These are phyloP conservation scores for Cetoscarus ocellatus DNA, from an alignment of 2,797 vertebrate genomes.

Conservation along the genomic window DNA sequence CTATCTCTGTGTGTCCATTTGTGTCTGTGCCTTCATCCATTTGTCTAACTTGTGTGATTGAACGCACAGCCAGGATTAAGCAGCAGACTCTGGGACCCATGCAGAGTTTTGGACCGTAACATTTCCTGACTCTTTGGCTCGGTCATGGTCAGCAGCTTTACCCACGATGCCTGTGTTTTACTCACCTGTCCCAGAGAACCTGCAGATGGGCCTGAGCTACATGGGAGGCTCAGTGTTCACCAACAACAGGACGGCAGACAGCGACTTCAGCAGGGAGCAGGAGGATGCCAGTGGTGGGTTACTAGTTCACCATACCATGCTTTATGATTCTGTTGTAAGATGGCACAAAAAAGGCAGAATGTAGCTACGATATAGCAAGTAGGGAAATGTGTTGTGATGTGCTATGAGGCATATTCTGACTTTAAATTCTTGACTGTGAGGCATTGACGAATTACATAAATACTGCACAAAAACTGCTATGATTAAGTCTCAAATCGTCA, in stretches of 20 bases:
- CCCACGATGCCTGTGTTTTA: conserved; percentile 84
- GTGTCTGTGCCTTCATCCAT: conserved; percentile 15
- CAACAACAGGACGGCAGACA: conserved; percentile 87
- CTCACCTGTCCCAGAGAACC: conserved; percentile 82
- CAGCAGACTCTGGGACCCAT: conserved; percentile 11
- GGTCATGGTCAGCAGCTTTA: conserved; percentile 35
- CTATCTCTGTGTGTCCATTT: conserved; percentile 30
- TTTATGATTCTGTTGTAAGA: too few relatives aligned
- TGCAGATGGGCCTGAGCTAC: conserved; percentile 82
- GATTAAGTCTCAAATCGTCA: too few relatives aligned
- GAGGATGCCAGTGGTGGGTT: conserved; percentile 69
- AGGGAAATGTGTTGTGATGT: too few relatives aligned
- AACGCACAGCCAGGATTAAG: conserved; percentile 39
- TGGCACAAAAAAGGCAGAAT: too few relatives aligned
- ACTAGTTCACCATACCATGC: not conserved
- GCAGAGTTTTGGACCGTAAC: not conserved
- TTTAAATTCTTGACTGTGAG: too few relatives aligned
- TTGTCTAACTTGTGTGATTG: conserved; percentile 26
- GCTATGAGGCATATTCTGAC: too few relatives aligned
- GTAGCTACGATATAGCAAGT: too few relatives aligned
- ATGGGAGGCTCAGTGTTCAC: conserved; percentile 85
- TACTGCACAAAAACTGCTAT: too few relatives aligned
- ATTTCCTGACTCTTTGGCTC: conserved; percentile 7
- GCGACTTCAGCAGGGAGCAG: conserved; percentile 67
- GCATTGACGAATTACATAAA: too few relatives aligned